Evolutionary conservation across 2,797 vertebrate genomes (phyloP).

Genomic region (Acanthurus leucopareius): DNA sequence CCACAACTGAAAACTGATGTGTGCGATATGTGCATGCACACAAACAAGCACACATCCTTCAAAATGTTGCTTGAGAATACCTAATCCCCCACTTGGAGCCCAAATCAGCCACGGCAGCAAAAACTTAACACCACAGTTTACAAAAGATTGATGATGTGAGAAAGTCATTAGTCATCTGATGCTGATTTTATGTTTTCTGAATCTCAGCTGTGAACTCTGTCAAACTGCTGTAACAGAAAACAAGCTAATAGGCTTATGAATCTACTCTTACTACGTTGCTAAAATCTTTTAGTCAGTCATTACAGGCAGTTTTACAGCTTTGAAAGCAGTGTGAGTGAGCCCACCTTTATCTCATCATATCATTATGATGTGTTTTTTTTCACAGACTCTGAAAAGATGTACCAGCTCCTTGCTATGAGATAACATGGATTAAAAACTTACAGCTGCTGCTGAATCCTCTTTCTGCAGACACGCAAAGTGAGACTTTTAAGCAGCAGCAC

Average conservation of each 20-base stretch:
- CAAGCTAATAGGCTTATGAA: neutral
- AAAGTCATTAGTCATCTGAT: slow-evolving; percentile 38
- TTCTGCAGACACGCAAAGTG: no score
- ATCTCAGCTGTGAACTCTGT: slow-evolving; percentile 29
- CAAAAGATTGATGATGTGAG: slow-evolving; percentile 40
- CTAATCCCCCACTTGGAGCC: slow-evolving; percentile 48
- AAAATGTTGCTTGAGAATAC: neutral
- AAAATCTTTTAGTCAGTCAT: neutral
- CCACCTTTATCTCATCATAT: neutral
- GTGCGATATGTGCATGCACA: no score
- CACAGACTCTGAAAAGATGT: neutral
- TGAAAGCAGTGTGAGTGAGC: neutral
- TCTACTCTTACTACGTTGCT: neutral
- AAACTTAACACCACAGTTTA: slow-evolving; percentile 39
- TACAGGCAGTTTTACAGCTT: neutral
- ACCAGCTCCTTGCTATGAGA: slow-evolving; percentile 16
- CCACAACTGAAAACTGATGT: no score
- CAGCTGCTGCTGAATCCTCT: no score
- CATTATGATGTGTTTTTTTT: neutral
- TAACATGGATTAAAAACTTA: neutral
- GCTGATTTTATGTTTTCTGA: slow-evolving; percentile 22
- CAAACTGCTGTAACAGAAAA: slow-evolving; percentile 1
- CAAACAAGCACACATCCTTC: no score
- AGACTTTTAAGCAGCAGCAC: slow-evolving; percentile 1
- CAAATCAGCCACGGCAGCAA: slow-evolving; percentile 37